Evolutionary conservation across 2,888 invertebrate genomes (phyloP), one percentile per base, ranked within the genome.

Genomic region (Heliconius sara): DNA sequence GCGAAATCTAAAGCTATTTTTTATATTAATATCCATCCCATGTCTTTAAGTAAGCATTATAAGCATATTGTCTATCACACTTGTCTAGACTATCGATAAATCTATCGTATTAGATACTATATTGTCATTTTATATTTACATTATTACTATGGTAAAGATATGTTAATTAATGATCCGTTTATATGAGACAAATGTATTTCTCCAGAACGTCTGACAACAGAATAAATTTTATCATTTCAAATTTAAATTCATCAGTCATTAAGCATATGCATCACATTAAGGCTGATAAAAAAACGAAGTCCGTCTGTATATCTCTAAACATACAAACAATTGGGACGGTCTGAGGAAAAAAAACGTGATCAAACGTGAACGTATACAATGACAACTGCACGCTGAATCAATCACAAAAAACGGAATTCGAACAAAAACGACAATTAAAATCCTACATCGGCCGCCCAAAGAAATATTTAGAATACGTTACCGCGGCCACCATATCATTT

Each of bases 391-490:
- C 90, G 92, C 91, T 92, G 93, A 93, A 93, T 95, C 94, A 93
- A 93, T 94, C 93, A 94, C 93, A 95, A 95, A 95, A 95, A 95
- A 94, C 90, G 91, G 94, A 93, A 94, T 94, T 89, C 93, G 92
- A 89, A 93, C 91, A 95, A 95, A 95, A 95, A 95, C 94, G 92
- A 95, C 94, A 95, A 95, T 95, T 95, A 95, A 95, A 87, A 86
- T 82, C 83, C 88, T 89, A 88, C 86, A 87, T 88, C 88, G 91
- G 89, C 88, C 87, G 89, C 84, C 91, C 89, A 90, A 91, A 92
- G 93, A 93, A 94, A 95, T 94, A 93, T 94, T 95, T 93, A 92
- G 91, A 93, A 95, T 95, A 91, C 91, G 91, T 86, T 84, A 83
- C 84, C 85, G 85, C 83, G 86, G 85, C 84, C 83, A 85, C 84